phyloP scores from a whole-genome alignment of 2,888 invertebrate species.

The Drosophila sordidula region DNA sequence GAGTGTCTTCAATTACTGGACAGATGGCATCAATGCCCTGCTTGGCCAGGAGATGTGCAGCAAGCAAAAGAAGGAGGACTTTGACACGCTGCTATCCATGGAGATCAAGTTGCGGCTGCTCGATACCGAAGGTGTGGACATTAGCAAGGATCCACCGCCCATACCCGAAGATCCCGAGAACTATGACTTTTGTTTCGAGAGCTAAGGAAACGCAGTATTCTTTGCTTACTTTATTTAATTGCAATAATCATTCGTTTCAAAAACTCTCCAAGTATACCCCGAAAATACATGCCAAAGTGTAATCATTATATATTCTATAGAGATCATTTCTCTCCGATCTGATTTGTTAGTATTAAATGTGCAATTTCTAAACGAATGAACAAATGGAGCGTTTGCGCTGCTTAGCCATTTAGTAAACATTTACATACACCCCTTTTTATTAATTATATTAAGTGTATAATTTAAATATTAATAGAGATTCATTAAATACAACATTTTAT shows the following conservation, averaged over 20 bases:
- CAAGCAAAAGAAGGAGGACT: constrained; percentile 93
- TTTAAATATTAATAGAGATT: constrained; percentile 60
- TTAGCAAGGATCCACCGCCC: constrained; percentile 96
- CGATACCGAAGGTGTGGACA: constrained; percentile 97
- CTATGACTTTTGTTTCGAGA: constrained; percentile 90
- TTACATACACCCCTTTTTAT: constrained; percentile 57
- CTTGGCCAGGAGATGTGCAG: constrained; percentile 95
- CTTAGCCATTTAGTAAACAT: constrained; percentile 61
- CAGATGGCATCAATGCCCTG: constrained; percentile 96
- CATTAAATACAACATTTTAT: constrained; percentile 73
- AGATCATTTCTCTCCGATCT: constrained; percentile 31
- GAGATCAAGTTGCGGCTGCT: constrained; percentile 96
- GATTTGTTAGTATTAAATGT: constrained; percentile 70
- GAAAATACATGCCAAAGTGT: constrained; percentile 72
- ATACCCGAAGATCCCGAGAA: constrained; percentile 97
- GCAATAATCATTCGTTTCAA: constrained; percentile 37
- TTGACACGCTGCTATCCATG: constrained; percentile 97
- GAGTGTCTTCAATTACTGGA: constrained; percentile 95
- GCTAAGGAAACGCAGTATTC: constrained; percentile 61
- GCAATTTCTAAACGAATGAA: constrained; percentile 60
- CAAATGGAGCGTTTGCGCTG: constrained; percentile 36
- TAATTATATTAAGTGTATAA: constrained; percentile 64
- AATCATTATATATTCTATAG: constrained; percentile 43
- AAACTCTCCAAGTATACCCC: constrained; percentile 35
- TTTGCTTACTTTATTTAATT: constrained; percentile 1